Base-by-base conservation (phyloP, 2,888 invertebrate species). In the Mermis nigrescens region DNA sequence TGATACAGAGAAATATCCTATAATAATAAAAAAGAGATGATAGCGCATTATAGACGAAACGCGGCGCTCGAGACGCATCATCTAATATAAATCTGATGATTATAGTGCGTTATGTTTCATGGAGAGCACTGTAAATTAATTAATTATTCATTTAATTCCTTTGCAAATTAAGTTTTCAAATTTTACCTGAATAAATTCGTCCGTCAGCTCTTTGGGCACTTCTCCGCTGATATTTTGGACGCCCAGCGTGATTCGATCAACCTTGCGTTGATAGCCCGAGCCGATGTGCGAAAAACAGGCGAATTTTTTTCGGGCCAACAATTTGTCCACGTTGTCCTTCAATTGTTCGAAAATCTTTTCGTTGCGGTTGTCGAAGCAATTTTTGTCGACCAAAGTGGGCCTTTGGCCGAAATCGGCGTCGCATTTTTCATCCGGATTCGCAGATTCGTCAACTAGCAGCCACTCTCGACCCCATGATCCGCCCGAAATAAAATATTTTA, bases 401-500 rank as follows among this genome's bases (percentile, higher is more conserved):
- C n/a, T n/a, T n/a, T n/a, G n/a, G n/a, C n/a, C n/a, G n/a, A n/a
- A n/a, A n/a, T n/a, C n/a, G n/a, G n/a, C n/a, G n/a, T n/a, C n/a
- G n/a, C n/a, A n/a, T n/a, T n/a, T n/a, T n/a, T n/a, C 38, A 38
- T 19, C 38, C 12, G 12, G 12, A 19, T 38, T 38, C 12, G 38
- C 38, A n/a, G 7, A 7, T 12, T 48, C 48, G 3, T 67, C 68
- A 7, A 60, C 56, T 28, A 70, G 51, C 68, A 66, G 68, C 70
- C 71, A 70, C 60, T 71, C 71, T 12, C 70, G 62, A 28, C 70
- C 70, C 70, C 70, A 70, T 0, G 69, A 69, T 2, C 70, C 70
- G 62, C 69, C 67, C 62, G 70, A 70, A 46, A 67, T 56, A 2
- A 70, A 63, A 4, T 66, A 67, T 12, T 28, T 29, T n/a, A n/a